Evolutionary conservation across 2,888 invertebrate species (phyloP), one percentile per base, ranked within the genome.

Genomic region (Tipula helvola): DNA sequence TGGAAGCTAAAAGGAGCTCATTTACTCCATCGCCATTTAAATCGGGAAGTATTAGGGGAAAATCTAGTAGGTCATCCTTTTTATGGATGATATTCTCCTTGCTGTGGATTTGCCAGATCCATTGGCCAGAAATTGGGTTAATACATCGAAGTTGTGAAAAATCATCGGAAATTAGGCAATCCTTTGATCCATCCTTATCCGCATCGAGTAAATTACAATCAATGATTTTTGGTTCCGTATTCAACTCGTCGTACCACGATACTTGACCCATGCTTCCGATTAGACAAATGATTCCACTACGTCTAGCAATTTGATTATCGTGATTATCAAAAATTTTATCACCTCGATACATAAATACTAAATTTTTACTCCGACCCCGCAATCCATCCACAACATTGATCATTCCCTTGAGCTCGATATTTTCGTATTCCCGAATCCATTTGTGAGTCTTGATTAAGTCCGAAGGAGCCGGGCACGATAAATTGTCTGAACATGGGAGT

Each of bases 141-240:
- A 95, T 92, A 83, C 93, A 93, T 85, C 93, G 93, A 87, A 94
- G 88, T 87, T 94, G 92, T 0, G 96, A 96, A 88, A 94, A 94
- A 44, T 95, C 93, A 36, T 96, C 96, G 18, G 95, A 93, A 5
- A 96, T 93, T 87, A 97, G 92, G 88, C 97, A 97, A 89, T 96
- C 96, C 12, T 94, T 93, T 87, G 94, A 93, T 10, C 94, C 95
- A 90, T 96, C 95, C 86, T 92, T 93, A 90, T 96, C 95, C 0
- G 95, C 94, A 91, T 96, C 96, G 86, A 96, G 92, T 0, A 95
- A 91, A 36, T 94, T 93, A 89, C 97, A 97, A 89, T 96, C 95
- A 44, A 96, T 94, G 89, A 95, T 94, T 36, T 93, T 93, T 0
- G 96, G 96, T 88, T 95, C 93, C 89, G 94, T 93, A 71, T 93